Percentiles rank a stretch among this genome's conserved stretches.
These are phyloP conservation scores for Tyto alba DNA, from an alignment of 2,113 vertebrate genomes.

Conservation along the genomic window DNA sequence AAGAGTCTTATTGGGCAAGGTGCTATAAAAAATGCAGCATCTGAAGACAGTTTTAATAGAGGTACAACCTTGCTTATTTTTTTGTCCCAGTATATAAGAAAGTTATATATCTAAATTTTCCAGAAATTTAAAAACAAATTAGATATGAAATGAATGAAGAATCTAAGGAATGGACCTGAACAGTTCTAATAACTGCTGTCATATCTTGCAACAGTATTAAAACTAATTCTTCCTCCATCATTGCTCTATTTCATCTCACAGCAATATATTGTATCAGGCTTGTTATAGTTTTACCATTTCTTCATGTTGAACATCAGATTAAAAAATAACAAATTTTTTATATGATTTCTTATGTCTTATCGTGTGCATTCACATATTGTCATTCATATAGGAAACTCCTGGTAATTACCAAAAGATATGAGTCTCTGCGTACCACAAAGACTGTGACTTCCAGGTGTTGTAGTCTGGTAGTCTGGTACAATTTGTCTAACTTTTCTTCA, in stretches of 20 bases:
- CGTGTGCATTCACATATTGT: background rate
- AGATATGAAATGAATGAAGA: background rate
- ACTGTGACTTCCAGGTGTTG: background rate
- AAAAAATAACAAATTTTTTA: background rate
- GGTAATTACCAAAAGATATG: background rate
- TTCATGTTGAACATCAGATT: background rate
- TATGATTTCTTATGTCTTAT: background rate
- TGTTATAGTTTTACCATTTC: background rate
- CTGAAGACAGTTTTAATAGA: background rate
- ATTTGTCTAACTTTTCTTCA: background rate
- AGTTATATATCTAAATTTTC: background rate
- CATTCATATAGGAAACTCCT: background rate
- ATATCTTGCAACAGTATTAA: background rate
- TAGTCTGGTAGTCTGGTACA: background rate
- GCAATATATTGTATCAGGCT: fast-evolving
- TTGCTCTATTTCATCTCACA: background rate
- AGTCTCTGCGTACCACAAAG: background rate
- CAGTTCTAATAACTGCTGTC: background rate
- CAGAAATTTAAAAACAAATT: background rate
- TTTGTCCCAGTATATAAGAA: background rate
- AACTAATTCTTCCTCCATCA: background rate
- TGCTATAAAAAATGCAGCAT: background rate
- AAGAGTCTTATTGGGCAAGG: background rate
- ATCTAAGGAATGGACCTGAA: background rate
- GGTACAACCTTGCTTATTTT: background rate